Conservation (phyloP, 2,797 vertebrate genomes). For the Gymnothorax reevesii region DNA sequence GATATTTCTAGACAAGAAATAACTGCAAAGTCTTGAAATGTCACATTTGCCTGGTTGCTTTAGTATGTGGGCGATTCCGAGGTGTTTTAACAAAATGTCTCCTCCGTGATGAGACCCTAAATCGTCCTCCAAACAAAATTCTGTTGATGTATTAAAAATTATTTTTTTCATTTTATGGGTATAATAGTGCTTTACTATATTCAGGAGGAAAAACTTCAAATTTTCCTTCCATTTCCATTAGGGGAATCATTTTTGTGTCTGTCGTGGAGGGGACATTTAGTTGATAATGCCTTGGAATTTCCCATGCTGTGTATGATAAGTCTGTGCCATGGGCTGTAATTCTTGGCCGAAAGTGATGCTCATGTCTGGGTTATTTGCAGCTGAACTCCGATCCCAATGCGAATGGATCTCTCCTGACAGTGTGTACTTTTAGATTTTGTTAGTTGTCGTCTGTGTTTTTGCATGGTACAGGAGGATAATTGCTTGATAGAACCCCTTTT, state of each 20-base stretch:
- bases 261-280: too few relatives aligned
- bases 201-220: too few relatives aligned
- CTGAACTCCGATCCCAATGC: not conserved
- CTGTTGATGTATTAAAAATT: not conserved
- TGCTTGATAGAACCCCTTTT: not conserved
- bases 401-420: not conserved
- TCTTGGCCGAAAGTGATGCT: not conserved
- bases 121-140: too few relatives aligned
- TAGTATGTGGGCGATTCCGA: not conserved
- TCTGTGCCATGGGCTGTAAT: not conserved
- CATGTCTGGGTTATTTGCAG: not conserved
- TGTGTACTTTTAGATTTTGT: not conserved
- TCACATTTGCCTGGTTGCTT: not conserved
- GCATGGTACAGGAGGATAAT: not conserved
- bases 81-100: too few relatives aligned
- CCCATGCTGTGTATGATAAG: too few relatives aligned
- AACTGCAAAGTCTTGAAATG: not conserved
- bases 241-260: too few relatives aligned
- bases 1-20: not conserved
- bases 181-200: too few relatives aligned
- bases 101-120: too few relatives aligned
- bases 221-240: too few relatives aligned
- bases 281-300: too few relatives aligned
- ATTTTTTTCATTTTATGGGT: not conserved
- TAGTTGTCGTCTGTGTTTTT: not conserved